Evolutionary conservation across 1,140 invertebrate genomes (phyloP), one percentile per base, ranked within the genome.

Genomic region (Achroia grisella): DNA sequence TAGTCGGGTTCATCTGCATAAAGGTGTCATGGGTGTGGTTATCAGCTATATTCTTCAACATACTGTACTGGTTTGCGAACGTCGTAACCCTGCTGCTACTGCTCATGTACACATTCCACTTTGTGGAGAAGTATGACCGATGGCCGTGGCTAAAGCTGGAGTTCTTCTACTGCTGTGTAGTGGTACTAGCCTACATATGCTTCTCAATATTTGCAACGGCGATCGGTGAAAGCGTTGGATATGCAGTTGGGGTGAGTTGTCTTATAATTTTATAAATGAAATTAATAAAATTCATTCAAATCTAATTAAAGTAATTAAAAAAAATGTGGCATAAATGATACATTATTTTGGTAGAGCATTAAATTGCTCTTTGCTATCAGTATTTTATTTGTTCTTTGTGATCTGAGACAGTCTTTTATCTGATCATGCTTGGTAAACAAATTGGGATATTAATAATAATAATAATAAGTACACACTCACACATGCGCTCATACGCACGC

Each of bases 131-230:
- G 68, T 91, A 93, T 49, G 91, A 92, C 62, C 90, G 89, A 56
- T 90, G 95, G 53, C 95, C 95, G 0, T 97, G 95, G 95, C 68
- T 93, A 11, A 93, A 94, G 70, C 89, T 95, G 67, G 95, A 96
- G 86, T 90, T 95, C 34, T 87, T 90, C 39, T 95, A 90, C 74
- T 93, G 92, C 71, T 73, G 77, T 0, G 41, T 91, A 1, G 92
- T 91, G 90, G 83, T 88, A 0, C 62, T 92, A 6, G 90, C 92
- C 17, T 94, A 93, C 57, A 63, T 84, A 14, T 52, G 55, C 1
- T 67, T 67, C 6, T 76, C 76, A 9, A 84, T 84, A 61, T 75
- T 84, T 56, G 80, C 80, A 5, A 53, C 64, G 0, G 71, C 68
- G 0, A 58, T 78, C 15, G 71, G 63, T 0, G 77, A 81, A 44